Conservation (phyloP, 2,888 invertebrate genomes). For the Mamestra brassicae region DNA sequence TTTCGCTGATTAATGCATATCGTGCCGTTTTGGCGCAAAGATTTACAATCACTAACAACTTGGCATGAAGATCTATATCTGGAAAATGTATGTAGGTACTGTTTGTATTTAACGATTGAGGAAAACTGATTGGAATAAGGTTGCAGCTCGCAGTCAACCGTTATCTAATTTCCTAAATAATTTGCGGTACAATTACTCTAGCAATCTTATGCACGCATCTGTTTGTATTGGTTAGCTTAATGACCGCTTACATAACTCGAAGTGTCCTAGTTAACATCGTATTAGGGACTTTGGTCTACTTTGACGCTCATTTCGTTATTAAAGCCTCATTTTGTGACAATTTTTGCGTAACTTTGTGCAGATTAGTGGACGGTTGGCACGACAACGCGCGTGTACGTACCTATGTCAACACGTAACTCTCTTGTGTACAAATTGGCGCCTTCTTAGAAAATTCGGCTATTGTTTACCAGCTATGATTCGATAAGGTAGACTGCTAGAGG, state of each 20-base stretch:
- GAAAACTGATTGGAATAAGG: constrained; percentile 36
- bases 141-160: constrained; percentile 29
- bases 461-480: constrained; percentile 30
- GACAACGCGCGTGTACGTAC: constrained; percentile 8
- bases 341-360: constrained; percentile 63
- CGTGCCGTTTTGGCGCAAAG: constrained; percentile 9
- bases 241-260: constrained; percentile 53
- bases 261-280: constrained; percentile 66
- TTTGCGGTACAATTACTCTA: constrained; percentile 43
- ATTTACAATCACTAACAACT: background rate
- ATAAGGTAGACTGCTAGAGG: background rate
- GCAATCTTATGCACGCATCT: constrained; percentile 54
- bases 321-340: constrained; percentile 37
- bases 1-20: constrained; percentile 26
- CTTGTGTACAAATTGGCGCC: constrained; percentile 26
- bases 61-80: background rate
- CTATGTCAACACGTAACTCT: constrained; percentile 40
- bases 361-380: constrained; percentile 21
- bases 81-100: constrained; percentile 10
- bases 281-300: constrained; percentile 65
- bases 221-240: constrained; percentile 46
- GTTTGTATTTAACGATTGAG: constrained; percentile 18
- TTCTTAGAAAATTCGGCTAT: constrained; percentile 35
- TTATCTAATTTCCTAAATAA: constrained; percentile 55
- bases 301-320: constrained; percentile 44